Percentiles rank a stretch among this genome's conserved stretches.
Evolutionary conservation across 1,140 invertebrate species (phyloP).

Genomic region (Centruroides vittatus): DNA sequence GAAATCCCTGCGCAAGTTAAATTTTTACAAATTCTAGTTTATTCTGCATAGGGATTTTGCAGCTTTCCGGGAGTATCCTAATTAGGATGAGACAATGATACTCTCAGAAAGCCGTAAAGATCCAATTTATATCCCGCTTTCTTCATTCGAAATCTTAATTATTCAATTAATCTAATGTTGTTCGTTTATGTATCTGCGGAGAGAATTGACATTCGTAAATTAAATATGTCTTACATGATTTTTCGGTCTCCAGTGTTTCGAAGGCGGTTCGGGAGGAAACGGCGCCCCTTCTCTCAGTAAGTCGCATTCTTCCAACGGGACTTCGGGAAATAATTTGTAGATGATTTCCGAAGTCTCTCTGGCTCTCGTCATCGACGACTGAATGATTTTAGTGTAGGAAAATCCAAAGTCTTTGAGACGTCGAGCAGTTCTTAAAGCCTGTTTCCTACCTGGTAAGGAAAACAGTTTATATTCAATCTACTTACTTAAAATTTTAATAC

Average conservation of each 20-base stretch:
- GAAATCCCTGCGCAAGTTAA: no score
- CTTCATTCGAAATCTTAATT: no score
- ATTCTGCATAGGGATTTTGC: no score
- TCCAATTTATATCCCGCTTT: no score
- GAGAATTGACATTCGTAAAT: no score
- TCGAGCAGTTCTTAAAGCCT: slow-evolving; percentile 66
- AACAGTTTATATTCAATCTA: neutral
- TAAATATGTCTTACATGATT: slow-evolving; percentile 41
- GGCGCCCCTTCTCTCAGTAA: slow-evolving; percentile 88
- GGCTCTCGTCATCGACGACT: slow-evolving; percentile 87
- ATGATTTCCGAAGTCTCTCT: slow-evolving; percentile 83
- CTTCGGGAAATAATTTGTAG: slow-evolving; percentile 41
- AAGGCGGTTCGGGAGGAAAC: slow-evolving; percentile 70
- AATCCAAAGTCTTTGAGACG: slow-evolving; percentile 49
- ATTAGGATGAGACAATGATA: no score
- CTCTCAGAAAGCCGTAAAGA: no score
- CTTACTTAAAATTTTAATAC: no score
- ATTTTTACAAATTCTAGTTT: no score
- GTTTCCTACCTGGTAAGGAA: slow-evolving; percentile 47
- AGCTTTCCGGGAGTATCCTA: no score
- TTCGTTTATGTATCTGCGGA: no score
- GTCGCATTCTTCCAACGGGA: slow-evolving; percentile 44
- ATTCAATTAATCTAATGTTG: no score
- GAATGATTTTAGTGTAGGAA: slow-evolving; percentile 59
- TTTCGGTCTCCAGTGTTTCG: slow-evolving; percentile 71